Evolutionary conservation across 2,797 vertebrate genomes (phyloP), one percentile per base, ranked within the genome.

Genomic region (Choloepus didactylus): DNA sequence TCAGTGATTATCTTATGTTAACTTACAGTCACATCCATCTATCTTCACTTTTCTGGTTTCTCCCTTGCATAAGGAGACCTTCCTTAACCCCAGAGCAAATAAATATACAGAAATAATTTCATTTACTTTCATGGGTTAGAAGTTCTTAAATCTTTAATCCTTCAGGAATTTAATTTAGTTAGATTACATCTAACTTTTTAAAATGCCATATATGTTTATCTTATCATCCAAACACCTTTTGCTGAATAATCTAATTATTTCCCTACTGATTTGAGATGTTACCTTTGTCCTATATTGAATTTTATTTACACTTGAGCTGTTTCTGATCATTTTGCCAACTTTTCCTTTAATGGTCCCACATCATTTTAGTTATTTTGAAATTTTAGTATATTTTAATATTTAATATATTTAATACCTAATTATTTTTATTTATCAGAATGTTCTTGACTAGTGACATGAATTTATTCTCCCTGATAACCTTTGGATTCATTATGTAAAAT

Each of bases 401-500:
- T 35, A 16, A 7, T 56, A 56, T 56, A 56, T 56, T 56, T 56
- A 56, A 56, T 56, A 56, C 54, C 54, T 56, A 56, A 56, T 56
- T 56, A 56, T 56, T 56, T 16, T 56, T 56, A 56, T 56, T 56
- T 56, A 56, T 56, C 18, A 44, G 21, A 72, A 44, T 44, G 38
- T 44, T 72, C 19, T 72, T 72, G 35, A 25, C 69, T 5, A 10
- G 38, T 25, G 27, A 35, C n/a, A 94, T 31, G 62, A 18, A 70
- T 60, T 84, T 75, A 69, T 59, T 9, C 70, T 91, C 91, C 70
- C 62, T 46, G 5, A 44, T 75, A 80, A 86, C 79, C 29, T 70
- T 21, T 62, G n/a, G 14, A 54, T 69, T 85, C 49, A 90, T 87
- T 76, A 88, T 70, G 44, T 91, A 66, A 80, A 95, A 89, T 54